Percentiles rank a stretch among this genome's conserved stretches.
These are phyloP conservation scores for Athene cunicularia DNA, from an alignment of 2,113 vertebrate genomes.

Conservation along the genomic window DNA sequence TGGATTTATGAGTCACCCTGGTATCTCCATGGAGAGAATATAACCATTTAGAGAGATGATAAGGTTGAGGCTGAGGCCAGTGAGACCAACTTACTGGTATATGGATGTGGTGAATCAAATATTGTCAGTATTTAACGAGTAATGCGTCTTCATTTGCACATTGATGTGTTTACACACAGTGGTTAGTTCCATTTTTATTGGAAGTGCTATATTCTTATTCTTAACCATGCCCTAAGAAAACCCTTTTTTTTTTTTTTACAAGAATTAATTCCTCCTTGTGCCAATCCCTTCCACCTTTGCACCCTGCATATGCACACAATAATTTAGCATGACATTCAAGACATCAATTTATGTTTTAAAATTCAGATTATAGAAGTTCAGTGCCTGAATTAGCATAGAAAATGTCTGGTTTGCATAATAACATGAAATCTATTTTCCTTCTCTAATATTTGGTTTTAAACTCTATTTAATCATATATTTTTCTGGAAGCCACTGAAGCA, in stretches of 20 bases:
- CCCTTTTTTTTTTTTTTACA: neutral
- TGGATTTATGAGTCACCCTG: neutral
- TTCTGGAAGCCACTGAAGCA: constrained; percentile 4
- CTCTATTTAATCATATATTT: neutral
- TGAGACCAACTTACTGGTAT: neutral
- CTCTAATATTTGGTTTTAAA: constrained; percentile 27
- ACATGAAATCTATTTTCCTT: constrained; percentile 12
- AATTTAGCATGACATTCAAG: constrained; percentile 50
- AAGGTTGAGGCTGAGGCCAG: neutral
- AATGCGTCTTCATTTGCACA: constrained; percentile 20
- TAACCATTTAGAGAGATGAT: neutral
- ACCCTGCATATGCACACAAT: neutral
- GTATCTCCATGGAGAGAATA: neutral
- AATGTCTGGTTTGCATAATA: constrained; percentile 44
- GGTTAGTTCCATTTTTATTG: neutral
- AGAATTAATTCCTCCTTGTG: neutral
- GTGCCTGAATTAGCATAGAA: constrained; percentile 30
- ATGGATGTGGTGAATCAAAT: neutral
- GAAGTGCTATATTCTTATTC: neutral
- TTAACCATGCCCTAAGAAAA: constrained; percentile 7
- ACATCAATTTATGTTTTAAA: constrained; percentile 38
- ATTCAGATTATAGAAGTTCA: constrained; percentile 43
- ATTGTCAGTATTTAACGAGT: neutral
- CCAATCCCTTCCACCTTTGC: constrained; percentile 12
- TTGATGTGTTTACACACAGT: neutral